phyloP scores from a whole-genome alignment of 2,888 invertebrate genomes.

The Limnephilus lunatus region DNA sequence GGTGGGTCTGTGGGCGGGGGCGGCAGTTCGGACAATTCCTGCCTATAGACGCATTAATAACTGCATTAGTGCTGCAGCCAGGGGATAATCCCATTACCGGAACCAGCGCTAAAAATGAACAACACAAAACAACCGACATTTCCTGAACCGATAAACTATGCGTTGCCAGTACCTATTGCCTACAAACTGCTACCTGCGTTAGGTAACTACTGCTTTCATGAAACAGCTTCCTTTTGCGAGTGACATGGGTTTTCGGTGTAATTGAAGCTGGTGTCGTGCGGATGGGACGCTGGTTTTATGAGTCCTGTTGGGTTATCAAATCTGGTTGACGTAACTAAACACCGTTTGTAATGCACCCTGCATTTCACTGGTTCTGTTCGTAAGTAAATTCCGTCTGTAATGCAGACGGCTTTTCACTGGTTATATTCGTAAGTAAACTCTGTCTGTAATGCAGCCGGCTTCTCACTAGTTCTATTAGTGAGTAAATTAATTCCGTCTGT shows the following conservation, averaged over 20 bases:
- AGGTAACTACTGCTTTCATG: neutral
- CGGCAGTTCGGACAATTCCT: conserved; percentile 26
- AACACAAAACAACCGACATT: conserved; percentile 31
- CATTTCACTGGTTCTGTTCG: too few species aligned
- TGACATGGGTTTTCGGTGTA: conserved; percentile 6
- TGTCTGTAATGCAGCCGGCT: too few species aligned
- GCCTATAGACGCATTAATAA: conserved; percentile 74
- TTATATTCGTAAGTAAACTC: too few species aligned
- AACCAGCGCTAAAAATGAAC: conserved; percentile 50
- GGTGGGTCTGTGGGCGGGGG: too few species aligned
- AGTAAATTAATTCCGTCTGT: too few species aligned
- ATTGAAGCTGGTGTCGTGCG: neutral
- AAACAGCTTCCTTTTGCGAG: neutral
- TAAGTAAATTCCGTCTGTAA: too few species aligned
- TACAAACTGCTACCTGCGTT: neutral
- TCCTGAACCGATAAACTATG: conserved; percentile 33
- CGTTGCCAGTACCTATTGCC: neutral
- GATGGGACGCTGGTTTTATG: neutral
- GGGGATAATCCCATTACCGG: conserved; percentile 61
- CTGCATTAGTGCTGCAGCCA: conserved; percentile 73
- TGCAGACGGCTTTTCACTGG: too few species aligned
- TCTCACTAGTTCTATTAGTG: too few species aligned
- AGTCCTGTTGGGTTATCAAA: neutral
- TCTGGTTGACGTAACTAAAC: neutral
- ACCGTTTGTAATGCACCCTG: too few species aligned